phyloP scores from a whole-genome alignment of 2,113 vertebrate genomes.

The Brachionichthys hirsutus region DNA sequence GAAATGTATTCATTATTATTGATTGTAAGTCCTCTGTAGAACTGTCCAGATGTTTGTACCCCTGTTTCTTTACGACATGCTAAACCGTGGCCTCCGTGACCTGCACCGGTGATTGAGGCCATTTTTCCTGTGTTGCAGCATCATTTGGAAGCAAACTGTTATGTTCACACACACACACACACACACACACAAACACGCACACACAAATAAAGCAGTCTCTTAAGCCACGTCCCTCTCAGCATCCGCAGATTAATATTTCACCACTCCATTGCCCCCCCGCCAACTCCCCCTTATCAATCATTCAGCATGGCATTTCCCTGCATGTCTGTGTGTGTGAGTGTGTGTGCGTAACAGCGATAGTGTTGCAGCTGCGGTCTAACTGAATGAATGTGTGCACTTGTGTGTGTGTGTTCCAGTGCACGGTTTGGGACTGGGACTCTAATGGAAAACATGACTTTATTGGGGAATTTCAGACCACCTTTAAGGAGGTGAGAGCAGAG shows the following conservation, averaged over 20 bases:
- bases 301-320: slow-evolving; percentile 77
- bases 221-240: slow-evolving; percentile 66
- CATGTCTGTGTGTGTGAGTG: slow-evolving; percentile 11
- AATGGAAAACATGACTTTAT: slow-evolving; percentile 99
- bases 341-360: slow-evolving; percentile 21
- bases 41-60: background rate
- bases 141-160: slow-evolving; percentile 53
- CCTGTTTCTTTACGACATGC: slow-evolving; percentile 21
- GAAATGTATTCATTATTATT: slow-evolving; percentile 17
- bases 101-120: slow-evolving; percentile 36
- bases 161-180: slow-evolving; percentile 23
- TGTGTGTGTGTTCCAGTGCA: slow-evolving; percentile 81
- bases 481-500: slow-evolving; percentile 89
- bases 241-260: slow-evolving; percentile 78
- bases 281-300: slow-evolving; percentile 72
- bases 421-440: slow-evolving; percentile 99
- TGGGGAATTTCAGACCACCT: slow-evolving; percentile 93
- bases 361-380: slow-evolving; percentile 40
- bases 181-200: slow-evolving; percentile 22
- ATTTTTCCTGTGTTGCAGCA: slow-evolving; percentile 50
- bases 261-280: slow-evolving; percentile 68
- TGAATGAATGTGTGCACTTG: slow-evolving; percentile 9
- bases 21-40: slow-evolving; percentile 5
- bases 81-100: slow-evolving; percentile 31
- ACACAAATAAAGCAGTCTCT: slow-evolving; percentile 51